Evolutionary conservation across 2,113 vertebrate genomes (phyloP).

Genomic region (Lophochroa leadbeateri): DNA sequence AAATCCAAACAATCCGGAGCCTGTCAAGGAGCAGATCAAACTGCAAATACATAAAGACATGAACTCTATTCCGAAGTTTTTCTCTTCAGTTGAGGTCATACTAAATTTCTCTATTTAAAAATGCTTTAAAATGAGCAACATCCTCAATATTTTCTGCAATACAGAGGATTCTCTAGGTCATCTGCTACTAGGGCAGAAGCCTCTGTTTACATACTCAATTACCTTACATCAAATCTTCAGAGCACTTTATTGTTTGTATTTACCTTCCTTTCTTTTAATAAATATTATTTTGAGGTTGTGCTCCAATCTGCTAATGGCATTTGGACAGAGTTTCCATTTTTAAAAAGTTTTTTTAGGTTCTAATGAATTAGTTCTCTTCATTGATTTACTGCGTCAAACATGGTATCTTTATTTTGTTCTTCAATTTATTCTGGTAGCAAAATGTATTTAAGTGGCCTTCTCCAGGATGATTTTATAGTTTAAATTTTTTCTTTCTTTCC

Average conservation of each 20-base stretch:
- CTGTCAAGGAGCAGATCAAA: background rate
- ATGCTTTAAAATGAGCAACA: background rate
- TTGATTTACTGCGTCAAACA: background rate
- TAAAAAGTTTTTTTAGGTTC: background rate
- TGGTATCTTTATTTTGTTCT: background rate
- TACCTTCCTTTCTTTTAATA: background rate
- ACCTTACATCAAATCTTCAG: background rate
- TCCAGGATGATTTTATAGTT: background rate
- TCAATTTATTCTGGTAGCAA: background rate
- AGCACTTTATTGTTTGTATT: background rate
- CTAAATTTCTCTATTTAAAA: background rate
- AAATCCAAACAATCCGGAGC: background rate
- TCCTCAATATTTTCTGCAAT: background rate
- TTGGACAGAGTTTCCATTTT: background rate
- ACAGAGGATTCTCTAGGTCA: background rate
- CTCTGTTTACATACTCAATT: background rate
- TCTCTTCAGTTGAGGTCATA: background rate
- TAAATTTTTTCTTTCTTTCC: background rate
- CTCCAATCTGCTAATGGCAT: background rate
- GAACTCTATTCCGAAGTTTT: background rate
- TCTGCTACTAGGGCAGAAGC: background rate
- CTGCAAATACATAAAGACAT: background rate
- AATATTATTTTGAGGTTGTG: background rate
- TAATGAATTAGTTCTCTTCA: slow-evolving; percentile 18
- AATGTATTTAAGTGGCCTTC: background rate